Base-by-base conservation (phyloP, 2,113 vertebrate genomes). In the Condylura cristata region DNA sequence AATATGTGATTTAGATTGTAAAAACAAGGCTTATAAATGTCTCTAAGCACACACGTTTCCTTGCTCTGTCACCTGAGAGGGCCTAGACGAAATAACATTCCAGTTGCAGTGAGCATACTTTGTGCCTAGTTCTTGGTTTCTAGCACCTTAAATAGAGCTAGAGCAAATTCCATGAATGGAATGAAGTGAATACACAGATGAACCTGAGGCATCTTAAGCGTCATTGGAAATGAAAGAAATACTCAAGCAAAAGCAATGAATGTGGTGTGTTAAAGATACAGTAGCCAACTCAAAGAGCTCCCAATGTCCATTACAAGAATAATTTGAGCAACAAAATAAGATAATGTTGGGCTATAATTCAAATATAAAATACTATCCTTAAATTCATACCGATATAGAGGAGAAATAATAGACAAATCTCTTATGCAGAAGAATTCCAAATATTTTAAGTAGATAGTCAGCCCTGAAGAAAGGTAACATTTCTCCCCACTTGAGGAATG, bases 241-340 rank as follows among this genome's bases (percentile, higher is more conserved):
- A 46, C 65, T 58, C 53, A 79, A 53, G 65, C 26, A 70, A 51
- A 87, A 95, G 37, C 11, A 20, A 8, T 13, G 24, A 81, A 13
- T 48, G 14, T n/a, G 4, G 5, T 60, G 30, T 82, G 3, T 66
- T 13, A 63, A 32, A 90, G 22, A 66, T 17, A 63, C 1, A 70
- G 58, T 37, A 58, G 20, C 26, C 22, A 70, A 34, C 22, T 32
- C 14, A 68, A 37, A 86, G 32, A 65, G 41, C 26, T 74, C 24
- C 34, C 18, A 79, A 1, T 68, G 53, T 44, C 56, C 37, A 53
- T 39, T 74, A 68, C 28, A 89, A 58, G 65, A 72, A 84, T 37
- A 89, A 76, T 81, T 74, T 68, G 44, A 78, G 72, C 44, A 91
- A 74, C 39, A 93, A 74, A 86, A 87, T 90, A 66, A 91, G 71